Conservation (phyloP, 1,140 invertebrate genomes). For the Leptonema lineaticorne region DNA sequence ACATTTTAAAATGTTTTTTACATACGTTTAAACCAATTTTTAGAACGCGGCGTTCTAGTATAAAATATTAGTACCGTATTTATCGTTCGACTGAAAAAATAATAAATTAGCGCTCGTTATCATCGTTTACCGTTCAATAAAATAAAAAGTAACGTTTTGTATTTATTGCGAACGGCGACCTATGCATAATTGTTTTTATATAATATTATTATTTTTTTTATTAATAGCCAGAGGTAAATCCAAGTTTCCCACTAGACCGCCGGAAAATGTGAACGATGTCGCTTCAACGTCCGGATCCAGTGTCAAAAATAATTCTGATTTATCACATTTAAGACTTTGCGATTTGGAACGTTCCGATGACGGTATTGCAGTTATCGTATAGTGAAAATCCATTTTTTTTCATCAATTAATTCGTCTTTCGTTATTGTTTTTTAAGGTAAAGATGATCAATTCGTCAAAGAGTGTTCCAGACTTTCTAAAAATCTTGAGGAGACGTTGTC, state of each 20-base stretch:
- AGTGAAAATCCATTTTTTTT: not conserved
- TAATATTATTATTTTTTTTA: not conserved
- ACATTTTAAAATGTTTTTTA: too few species aligned
- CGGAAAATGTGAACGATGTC: conserved; percentile 29
- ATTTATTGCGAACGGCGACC: too few species aligned
- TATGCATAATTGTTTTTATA: too few species aligned
- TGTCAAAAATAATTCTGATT: not conserved
- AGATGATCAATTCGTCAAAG: conserved; percentile 45
- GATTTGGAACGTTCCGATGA: conserved; percentile 11
- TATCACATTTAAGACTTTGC: not conserved
- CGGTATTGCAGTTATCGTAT: conserved; percentile 1
- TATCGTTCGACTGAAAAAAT: too few species aligned
- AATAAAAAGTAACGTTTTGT: too few species aligned
- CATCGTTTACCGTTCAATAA: too few species aligned
- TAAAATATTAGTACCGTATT: too few species aligned
- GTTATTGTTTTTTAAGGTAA: conserved; percentile 39
- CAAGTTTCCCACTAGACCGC: conserved; percentile 39
- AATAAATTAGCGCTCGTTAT: too few species aligned
- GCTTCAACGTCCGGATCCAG: conserved; percentile 25
- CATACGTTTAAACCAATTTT: too few species aligned
- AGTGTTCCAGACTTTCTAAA: conserved; percentile 49
- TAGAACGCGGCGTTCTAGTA: too few species aligned
- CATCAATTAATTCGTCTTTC: not conserved
- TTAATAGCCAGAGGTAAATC: conserved; percentile 34
- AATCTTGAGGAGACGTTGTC: conserved; percentile 50